phyloP scores from a whole-genome alignment of 2,888 invertebrate genomes.

The Gandaritis pyraliata region DNA sequence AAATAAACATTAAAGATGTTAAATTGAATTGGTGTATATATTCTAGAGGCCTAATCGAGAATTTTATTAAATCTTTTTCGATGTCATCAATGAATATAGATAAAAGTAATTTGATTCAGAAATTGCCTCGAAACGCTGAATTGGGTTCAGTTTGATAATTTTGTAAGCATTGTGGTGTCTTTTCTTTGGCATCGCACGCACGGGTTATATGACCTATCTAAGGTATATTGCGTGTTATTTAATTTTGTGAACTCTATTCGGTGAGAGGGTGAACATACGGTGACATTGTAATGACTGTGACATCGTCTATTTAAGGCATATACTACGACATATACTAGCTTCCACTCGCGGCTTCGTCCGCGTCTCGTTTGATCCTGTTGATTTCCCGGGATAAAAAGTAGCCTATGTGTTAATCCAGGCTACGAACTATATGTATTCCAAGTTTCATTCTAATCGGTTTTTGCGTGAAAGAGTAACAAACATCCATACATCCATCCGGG shows the following conservation, averaged over 20 bases:
- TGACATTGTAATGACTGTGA: neutral
- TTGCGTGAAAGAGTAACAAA: no score
- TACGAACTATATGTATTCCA: no score
- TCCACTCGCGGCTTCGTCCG: no score
- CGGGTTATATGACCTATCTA: constrained; percentile 10
- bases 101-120: constrained; percentile 18
- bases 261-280: neutral
- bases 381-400: no score
- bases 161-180: constrained; percentile 4
- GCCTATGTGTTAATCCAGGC: no score
- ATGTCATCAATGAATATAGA: constrained; percentile 20
- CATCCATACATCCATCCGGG: no score
- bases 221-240: constrained; percentile 10
- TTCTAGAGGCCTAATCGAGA: constrained; percentile 15
- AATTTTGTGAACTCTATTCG: constrained; percentile 10
- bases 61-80: constrained; percentile 24
- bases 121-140: constrained; percentile 18
- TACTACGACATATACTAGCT: no score
- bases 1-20: constrained; percentile 16
- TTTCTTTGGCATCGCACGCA: constrained; percentile 14
- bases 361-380: no score
- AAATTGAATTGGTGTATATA: constrained; percentile 29
- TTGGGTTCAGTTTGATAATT: no score
- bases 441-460: no score
- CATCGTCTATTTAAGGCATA: no score